These are phyloP conservation scores for Anas platyrhynchos DNA, from an alignment of 2,113 vertebrate species.

Conservation along the genomic window DNA sequence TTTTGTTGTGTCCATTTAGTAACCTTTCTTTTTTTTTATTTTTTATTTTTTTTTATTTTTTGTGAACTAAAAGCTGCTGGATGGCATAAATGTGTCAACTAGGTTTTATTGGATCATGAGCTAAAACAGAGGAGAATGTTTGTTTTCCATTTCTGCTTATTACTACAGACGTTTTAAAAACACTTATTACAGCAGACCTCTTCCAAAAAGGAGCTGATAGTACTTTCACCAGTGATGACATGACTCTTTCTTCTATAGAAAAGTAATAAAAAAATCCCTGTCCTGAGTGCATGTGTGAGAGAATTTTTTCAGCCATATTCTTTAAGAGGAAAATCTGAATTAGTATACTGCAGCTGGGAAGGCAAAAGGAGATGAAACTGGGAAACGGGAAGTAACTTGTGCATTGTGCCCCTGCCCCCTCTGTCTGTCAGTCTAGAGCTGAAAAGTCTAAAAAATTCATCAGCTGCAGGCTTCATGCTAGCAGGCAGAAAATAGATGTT, in stretches of 20 bases:
- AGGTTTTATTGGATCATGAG: neutral
- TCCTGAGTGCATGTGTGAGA: neutral
- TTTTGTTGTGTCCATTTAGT: neutral
- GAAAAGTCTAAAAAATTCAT: neutral
- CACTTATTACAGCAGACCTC: neutral
- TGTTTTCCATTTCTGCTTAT: neutral
- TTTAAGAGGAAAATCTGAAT: neutral
- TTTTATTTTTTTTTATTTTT: no score
- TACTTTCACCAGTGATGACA: neutral
- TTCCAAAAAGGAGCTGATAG: neutral
- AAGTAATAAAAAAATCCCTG: neutral
- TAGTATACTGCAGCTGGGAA: neutral
- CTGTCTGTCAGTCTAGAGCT: neutral
- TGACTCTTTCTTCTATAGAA: neutral
- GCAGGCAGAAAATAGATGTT: constrained; percentile 25
- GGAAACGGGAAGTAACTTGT: neutral
- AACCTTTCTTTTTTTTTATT: neutral
- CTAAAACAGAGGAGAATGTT: neutral
- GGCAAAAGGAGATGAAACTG: neutral
- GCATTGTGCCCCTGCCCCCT: neutral
- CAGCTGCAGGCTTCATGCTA: neutral
- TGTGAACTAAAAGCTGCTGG: neutral
- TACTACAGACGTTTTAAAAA: neutral
- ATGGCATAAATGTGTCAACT: neutral
- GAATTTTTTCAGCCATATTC: neutral